Base-by-base conservation (phyloP, 2,113 vertebrate species). In the Propithecus coquereli region DNA sequence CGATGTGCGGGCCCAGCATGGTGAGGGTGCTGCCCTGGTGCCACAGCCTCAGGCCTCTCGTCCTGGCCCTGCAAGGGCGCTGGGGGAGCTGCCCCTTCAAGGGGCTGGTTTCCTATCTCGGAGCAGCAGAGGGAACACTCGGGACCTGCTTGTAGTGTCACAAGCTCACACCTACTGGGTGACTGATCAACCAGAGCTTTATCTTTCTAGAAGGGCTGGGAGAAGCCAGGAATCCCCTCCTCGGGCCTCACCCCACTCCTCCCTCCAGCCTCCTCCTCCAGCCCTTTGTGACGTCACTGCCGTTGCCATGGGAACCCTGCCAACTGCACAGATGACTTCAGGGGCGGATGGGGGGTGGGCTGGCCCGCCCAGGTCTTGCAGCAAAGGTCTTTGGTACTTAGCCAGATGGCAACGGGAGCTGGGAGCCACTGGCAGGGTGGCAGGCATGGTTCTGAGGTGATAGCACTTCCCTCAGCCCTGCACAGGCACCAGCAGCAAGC, bases 281-380 rank as follows among this genome's bases (percentile, higher is more conserved):
- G 92, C 93, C 3, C 0, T 91, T 50, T 34, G 92, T 98, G 98
- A 98, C 93, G 97, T 97, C 97, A 98, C 14, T 0, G 61, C 54
- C 0, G 97, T 98, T 98, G 96, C 98, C 96, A 98, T 97, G 91
- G 98, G 92, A 97, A 98, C 97, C 59, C 96, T 97, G 97, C 98
- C 98, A 97, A 97, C 97, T 52, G 88, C 81, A 93, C 40, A 0
- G 61, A 76, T 94, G 97, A 97, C 97, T 98, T 98, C 96, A 94
- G 86, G 14, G 1, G 3, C 7, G 30, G 96, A 84, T 50, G 0
- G 65, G 7, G 68, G 89, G 87, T 23, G 73, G 90, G 77, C 93
- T 74, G 95, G 87, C 66, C 88, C 22, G 73, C 5, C 80, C 73
- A 97, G 97, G 90, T 91, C 97, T 90, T 76, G 1, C 45, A 52